Base-by-base conservation (phyloP, 2,888 invertebrate genomes). In the Drosophila mercatorum region DNA sequence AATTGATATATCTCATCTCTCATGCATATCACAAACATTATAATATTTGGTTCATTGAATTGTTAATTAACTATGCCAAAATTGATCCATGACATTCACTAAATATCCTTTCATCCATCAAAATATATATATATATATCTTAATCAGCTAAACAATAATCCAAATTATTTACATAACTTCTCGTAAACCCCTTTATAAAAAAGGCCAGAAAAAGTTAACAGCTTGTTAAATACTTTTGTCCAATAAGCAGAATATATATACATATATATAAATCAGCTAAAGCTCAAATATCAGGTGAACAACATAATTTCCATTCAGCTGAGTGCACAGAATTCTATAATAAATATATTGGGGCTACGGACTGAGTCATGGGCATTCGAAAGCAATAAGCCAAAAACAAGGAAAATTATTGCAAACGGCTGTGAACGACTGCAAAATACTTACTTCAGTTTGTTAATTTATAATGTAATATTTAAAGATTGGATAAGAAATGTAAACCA, bases 301-400 rank as follows among this genome's bases (percentile, higher is more conserved):
- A 51, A 51, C 34, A 51, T 51, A 40, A 41, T 47, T 26, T n/a
- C 14, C 5, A 59, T 5, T 12, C n/a, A 34, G 74, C 69, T 60
- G 68, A 63, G 55, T 36, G 26, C 12, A 43, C 58, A 28, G 51
- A 61, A 46, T 46, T 17, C 31, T 58, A 34, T 43, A 43, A 28
- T 14, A 38, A 38, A 41, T 26, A 34, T 72, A 49, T 53, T 53
- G 46, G 38, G 38, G 36, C 4, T 59, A 26, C 34, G 8, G 36
- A 14, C 56, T 76, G 67, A 76, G 68, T 63, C 72, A 72, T 56
- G 38, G 31, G 51, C 47, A 55, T 26, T 6, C n/a, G n/a, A 3
- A 22, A 17, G 5, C 36, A 53, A 53, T 4, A 28, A 28, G 26
- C 3, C 28, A 28, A 5, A 26, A 36, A 0, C 12, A 12, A 26